Percentiles rank a stretch among this genome's conserved stretches.
Evolutionary conservation across 23 tunicate species (phyloP).

Genomic region (Trididemnum nubilum): DNA sequence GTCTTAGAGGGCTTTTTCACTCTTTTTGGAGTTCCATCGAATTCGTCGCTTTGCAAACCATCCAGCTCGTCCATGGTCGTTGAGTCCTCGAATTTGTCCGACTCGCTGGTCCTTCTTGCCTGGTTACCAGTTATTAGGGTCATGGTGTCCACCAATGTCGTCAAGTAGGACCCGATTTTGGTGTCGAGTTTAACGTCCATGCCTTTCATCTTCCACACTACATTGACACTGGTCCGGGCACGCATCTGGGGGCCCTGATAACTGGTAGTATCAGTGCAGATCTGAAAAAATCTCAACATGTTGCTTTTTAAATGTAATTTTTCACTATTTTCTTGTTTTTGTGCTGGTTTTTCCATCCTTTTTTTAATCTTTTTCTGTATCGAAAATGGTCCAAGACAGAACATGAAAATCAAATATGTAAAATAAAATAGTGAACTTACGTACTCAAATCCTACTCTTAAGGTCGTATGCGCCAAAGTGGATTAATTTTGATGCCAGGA

Average conservation of each 20-base stretch:
- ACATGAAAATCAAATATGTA: background rate
- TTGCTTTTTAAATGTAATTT: too few relatives aligned
- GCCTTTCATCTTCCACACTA: conserved; percentile 94
- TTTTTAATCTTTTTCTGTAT: background rate
- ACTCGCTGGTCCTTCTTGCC: conserved; percentile 10
- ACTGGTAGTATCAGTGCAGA: conserved; percentile 86
- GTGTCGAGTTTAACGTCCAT: conserved; percentile 81
- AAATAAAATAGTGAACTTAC: too few relatives aligned
- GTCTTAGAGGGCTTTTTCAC: background rate
- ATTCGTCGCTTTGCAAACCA: background rate
- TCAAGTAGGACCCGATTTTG: conserved; percentile 78
- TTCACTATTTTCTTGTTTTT: background rate
- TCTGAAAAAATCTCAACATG: conserved; percentile 29
- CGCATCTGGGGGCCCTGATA: conserved; percentile 40
- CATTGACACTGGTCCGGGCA: conserved; percentile 66
- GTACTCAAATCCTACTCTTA: too few relatives aligned
- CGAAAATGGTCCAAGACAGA: background rate
- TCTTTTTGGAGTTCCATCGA: conserved; percentile 5
- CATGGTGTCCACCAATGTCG: conserved; percentile 63
- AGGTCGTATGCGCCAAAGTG: too few relatives aligned
- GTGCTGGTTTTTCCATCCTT: background rate
- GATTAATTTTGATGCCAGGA: too few relatives aligned
- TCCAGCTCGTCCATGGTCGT: conserved; percentile 35
- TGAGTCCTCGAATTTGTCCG: conserved; percentile 28
- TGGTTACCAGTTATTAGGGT: conserved; percentile 64